Base-by-base conservation (phyloP, 2,888 invertebrate species). In the Ectropis crepuscularia region DNA sequence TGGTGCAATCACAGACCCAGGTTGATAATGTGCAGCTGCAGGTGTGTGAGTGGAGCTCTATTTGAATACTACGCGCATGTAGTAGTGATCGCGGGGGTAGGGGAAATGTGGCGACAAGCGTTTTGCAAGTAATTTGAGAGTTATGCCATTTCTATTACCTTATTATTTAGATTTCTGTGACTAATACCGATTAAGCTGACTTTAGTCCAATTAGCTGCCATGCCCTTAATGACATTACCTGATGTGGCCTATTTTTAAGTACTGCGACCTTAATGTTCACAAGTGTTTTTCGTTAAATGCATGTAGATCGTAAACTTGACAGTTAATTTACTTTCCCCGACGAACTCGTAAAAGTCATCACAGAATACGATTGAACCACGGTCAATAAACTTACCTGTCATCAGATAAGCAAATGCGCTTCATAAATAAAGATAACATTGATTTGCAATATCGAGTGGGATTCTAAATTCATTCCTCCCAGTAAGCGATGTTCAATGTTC, bases 361-460 rank as follows among this genome's bases (percentile, higher is more conserved):
- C 10, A 53, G 36, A 51, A 43, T 57, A 54, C 61, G 61, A 49
- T 11, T 36, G 11, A 38, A 42, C 43, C 6, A 55, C 41, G 11
- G 9, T 49, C 39, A 9, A 57, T 62, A 48, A 63, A 63, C 49
- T 53, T 57, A 42, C 42, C 39, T 51, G 58, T 48, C 53, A 63
- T 59, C 49, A 54, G 54, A 63, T 55, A 59, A 59, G 59, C 54
- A 54, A 55, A 63, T 47, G 49, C 43, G 46, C 45, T 55, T 63
- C 46, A 49, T 59, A 59, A 63, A 59, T 55, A 63, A 54, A 59
- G 54, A 59, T 63, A 55, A 55, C 58, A 50, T 12, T 53, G 49
- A 63, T 58, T 58, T 63, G 53, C 48, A 57, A 53, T 61, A 51
- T 62, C 39, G 36, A 57, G 28, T 37, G 45, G 39, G 6, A 39